Conservation (phyloP, 2,888 invertebrate genomes). For the Agonum fuliginosum region DNA sequence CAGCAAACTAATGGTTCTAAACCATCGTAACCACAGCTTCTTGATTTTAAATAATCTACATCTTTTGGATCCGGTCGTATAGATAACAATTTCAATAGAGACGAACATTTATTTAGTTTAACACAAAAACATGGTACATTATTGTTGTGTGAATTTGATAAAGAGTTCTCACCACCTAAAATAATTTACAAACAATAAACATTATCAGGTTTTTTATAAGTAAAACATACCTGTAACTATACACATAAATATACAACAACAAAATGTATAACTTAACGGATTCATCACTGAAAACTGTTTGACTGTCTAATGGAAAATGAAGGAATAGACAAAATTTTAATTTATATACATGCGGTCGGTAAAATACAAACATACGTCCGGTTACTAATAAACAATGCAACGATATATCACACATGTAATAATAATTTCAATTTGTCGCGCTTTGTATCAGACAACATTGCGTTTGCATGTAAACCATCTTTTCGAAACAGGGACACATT, state of each 20-base stretch:
- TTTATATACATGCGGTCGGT: conserved; percentile 15
- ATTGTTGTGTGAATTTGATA: not conserved
- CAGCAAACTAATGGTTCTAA: conserved; percentile 58
- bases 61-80: conserved; percentile 14
- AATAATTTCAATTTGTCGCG: conserved; percentile 14
- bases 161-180: not conserved
- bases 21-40: conserved; percentile 52
- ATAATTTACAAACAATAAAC: not conserved
- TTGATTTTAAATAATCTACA: conserved; percentile 41
- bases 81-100: conserved; percentile 14
- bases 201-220: not conserved
- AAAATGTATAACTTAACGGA: not conserved
- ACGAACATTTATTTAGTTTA: conserved; percentile 41
- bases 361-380: conserved; percentile 9
- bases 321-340: not conserved
- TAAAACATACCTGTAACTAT: not conserved
- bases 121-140: conserved; percentile 45
- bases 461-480: conserved; percentile 41
- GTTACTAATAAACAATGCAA: conserved; percentile 30
- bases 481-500: conserved; percentile 32
- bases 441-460: not conserved
- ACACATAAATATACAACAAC: no score
- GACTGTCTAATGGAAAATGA: not conserved
- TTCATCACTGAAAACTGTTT: not conserved
- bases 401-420: conserved; percentile 12